Conservation (phyloP, 2,113 vertebrate genomes). For the Picathartes gymnocephalus region DNA sequence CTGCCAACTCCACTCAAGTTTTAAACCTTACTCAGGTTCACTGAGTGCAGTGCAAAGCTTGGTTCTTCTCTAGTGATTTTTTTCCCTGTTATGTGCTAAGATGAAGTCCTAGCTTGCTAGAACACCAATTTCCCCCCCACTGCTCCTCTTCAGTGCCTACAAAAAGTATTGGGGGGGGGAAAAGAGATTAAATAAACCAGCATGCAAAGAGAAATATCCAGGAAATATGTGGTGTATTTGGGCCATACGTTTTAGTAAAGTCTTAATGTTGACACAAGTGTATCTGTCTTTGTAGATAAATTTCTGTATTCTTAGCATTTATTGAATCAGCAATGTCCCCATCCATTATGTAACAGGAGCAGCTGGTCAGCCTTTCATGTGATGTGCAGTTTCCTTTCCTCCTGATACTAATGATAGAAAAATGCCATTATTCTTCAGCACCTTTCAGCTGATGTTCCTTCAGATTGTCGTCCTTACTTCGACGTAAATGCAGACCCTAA, state of each 20-base stretch:
- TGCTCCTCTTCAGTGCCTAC: background rate
- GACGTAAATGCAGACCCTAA: background rate
- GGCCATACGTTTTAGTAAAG: background rate
- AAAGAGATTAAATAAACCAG: background rate
- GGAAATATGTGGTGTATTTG: background rate
- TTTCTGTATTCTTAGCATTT: slow-evolving; percentile 14
- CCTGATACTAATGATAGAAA: background rate
- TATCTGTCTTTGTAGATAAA: background rate
- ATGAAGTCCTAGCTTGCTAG: background rate
- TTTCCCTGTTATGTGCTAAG: background rate
- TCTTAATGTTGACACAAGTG: background rate
- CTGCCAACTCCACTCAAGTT: background rate
- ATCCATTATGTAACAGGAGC: background rate
- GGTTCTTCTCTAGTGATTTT: background rate
- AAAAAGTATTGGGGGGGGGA: background rate
- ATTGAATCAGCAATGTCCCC: background rate
- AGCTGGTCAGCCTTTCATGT: slow-evolving; percentile 15
- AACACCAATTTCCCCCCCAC: background rate
- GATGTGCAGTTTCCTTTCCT: slow-evolving; percentile 6
- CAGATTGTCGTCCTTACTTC: background rate
- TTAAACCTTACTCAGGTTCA: background rate
- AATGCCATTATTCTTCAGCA: slow-evolving; percentile 5
- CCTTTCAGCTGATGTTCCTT: background rate
- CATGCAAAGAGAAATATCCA: background rate
- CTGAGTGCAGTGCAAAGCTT: background rate